Base-by-base conservation (phyloP, 2,888 invertebrate species). In the Hemistola chrysoprasaria region DNA sequence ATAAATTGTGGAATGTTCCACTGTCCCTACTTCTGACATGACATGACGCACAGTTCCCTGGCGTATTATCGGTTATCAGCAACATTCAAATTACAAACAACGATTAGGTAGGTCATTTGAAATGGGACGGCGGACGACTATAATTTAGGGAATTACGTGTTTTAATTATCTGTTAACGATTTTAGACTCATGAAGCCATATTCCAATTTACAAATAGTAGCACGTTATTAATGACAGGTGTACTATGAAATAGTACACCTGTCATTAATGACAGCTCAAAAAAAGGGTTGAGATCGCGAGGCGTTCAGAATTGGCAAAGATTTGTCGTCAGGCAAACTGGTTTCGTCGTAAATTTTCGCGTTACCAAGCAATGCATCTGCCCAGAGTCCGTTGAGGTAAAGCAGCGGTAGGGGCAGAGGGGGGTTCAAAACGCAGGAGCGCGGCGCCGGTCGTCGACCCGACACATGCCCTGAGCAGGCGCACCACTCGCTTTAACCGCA, bases 401-500 rank as follows among this genome's bases (percentile, higher is more conserved):
- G 75, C 69, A 68, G 65, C 60, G 62, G 53, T 65, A n/a, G 69
- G 65, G 71, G 67, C 67, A 56, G 61, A 59, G 69, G 69, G 63
- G 59, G 69, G 78, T 76, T 78, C 73, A 70, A 79, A 82, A 77
- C 83, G 82, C 83, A 84, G 81, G 78, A 84, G 83, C 80, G 78
- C 74, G 83, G 70, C 81, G 78, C 70, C 81, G 85, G 86, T 86
- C 87, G 86, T 82, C 86, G 86, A 86, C 86, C 87, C 77, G 78
- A 72, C 75, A 74, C 78, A 72, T 78, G 82, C 84, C 84, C 82
- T 80, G 85, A 78, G 78, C 78, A 65, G 65, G 77, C 78, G 76
- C 80, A 85, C 71, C 84, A 81, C 77, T 83, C 72, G 81, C 65
- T 61, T 73, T 65, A 68, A 70, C 71, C 68, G 68, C 62, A 62